Conservation (phyloP, 2,888 invertebrate species). For the Lasiommata megera region DNA sequence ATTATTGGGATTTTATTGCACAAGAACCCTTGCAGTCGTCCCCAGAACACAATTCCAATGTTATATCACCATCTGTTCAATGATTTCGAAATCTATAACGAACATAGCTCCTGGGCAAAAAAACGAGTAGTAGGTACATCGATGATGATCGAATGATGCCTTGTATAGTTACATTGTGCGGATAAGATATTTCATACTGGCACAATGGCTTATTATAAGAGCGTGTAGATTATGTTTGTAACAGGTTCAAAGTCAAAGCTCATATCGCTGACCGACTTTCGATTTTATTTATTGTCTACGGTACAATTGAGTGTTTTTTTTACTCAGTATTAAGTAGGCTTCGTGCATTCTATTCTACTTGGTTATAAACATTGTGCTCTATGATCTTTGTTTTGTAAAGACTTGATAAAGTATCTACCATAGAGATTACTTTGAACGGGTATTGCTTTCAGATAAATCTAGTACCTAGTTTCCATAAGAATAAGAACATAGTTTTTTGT, state of each 20-base stretch:
- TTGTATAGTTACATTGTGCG: background rate
- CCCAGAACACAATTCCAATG: too few relatives aligned
- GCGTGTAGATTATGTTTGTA: constrained; percentile 13
- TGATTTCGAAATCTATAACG: too few relatives aligned
- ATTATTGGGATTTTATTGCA: too few relatives aligned
- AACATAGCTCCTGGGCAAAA: too few relatives aligned
- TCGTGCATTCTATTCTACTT: constrained; percentile 6
- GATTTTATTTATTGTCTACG: constrained; percentile 27
- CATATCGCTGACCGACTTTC: constrained; percentile 29
- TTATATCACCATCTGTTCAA: too few relatives aligned
- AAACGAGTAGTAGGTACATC: too few relatives aligned
- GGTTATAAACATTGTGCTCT: constrained; percentile 5
- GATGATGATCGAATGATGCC: background rate
- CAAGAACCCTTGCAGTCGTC: too few relatives aligned
- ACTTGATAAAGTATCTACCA: background rate
- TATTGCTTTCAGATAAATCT: background rate
- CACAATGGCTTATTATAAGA: constrained; percentile 6
- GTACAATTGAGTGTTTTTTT: constrained; percentile 21
- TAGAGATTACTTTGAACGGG: background rate
- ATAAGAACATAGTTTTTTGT: too few relatives aligned
- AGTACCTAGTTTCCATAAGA: too few relatives aligned
- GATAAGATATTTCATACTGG: background rate
- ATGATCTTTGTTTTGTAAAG: constrained; percentile 3
- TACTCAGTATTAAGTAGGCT: constrained; percentile 6
- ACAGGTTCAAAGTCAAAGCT: constrained; percentile 27